Evolutionary conservation across 2,113 vertebrate genomes (phyloP), one percentile per base, ranked within the genome.

Genomic region (Catagonus wagneri): DNA sequence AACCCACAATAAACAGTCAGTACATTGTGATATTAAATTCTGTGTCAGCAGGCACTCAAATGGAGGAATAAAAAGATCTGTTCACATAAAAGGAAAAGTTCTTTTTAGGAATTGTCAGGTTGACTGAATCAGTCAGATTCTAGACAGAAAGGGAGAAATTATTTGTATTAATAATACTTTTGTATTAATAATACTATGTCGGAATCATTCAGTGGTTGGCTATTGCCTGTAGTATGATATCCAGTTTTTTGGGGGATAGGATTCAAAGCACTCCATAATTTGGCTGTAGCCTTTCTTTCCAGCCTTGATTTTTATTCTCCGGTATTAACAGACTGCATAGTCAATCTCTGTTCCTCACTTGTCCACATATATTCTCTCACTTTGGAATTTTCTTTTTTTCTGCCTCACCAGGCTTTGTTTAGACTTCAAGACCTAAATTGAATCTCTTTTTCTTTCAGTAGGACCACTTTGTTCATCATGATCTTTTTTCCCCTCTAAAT

Each of bases 321-420:
- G 16, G 10, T 93, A 61, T 71, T 96, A 93, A 84, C 13, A 95
- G 71, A 94, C 44, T 76, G n/a, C 85, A 5, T 93, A 65, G 36
- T 95, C 76, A 79, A 1, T 72, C 36, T 86, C 23, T 83, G 44
- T 60, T 86, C 60, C 52, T 96, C 36, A 81, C 56, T 76, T 91
- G 84, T 89, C 50, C 54, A 87, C 36, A 85, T 14, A 76, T 96
- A 85, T 60, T 72, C 27, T 88, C 39, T 44, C 54, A 79, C 65
- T 88, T 81, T 58, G 71, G 34, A 80, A 93, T 88, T 66, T 93
- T 87, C 69, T 75, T 39, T 32, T 93, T 80, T 93, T 80, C 34
- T n/a, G 12, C 58, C 44, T 84, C 36, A 15, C 44, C 39, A 69
- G 14, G 65, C 94, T 93, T 72, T 61, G 39, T 65, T 81, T 91